Percentiles rank a stretch among this genome's conserved stretches.
phyloP scores from a whole-genome alignment of 2,797 vertebrate genomes.

The Emydoidea blandingii region DNA sequence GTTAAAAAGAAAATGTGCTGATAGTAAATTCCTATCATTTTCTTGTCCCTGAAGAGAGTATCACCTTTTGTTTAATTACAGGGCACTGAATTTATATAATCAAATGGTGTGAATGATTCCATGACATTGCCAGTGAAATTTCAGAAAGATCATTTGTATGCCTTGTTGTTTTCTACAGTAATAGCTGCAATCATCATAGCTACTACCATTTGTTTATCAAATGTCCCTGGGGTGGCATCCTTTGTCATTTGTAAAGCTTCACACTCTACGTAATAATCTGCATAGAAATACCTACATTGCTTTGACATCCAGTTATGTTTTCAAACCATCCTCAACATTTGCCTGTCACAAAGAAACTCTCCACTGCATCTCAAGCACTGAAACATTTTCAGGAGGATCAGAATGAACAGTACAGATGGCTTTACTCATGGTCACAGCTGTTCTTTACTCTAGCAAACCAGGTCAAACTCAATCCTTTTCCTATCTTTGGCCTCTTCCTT shows the following conservation, averaged over 20 bases:
- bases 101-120: neutral
- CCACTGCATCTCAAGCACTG: rapidly evolving
- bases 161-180: slow-evolving; percentile 17
- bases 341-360: rapidly evolving
- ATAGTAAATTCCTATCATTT: slow-evolving; percentile 35
- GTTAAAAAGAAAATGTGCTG: neutral
- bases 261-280: neutral
- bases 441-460: neutral
- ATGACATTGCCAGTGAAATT: slow-evolving; percentile 36
- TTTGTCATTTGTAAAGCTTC: slow-evolving; percentile 17
- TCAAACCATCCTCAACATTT: neutral
- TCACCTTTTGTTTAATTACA: slow-evolving; percentile 43
- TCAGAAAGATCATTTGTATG: slow-evolving; percentile 23
- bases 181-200: slow-evolving; percentile 42
- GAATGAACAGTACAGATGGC: rapidly evolving
- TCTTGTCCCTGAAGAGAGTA: slow-evolving; percentile 14
- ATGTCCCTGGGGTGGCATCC: slow-evolving; percentile 40
- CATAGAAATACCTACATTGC: neutral
- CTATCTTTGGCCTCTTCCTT: neutral
- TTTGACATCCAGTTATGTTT: neutral
- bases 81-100: slow-evolving; percentile 21
- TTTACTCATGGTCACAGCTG: rapidly evolving
- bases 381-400: too few species aligned
- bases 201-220: slow-evolving; percentile 52
- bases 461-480: neutral